Conservation (phyloP, 2,888 invertebrate genomes). For the Diarsia brunnea region DNA sequence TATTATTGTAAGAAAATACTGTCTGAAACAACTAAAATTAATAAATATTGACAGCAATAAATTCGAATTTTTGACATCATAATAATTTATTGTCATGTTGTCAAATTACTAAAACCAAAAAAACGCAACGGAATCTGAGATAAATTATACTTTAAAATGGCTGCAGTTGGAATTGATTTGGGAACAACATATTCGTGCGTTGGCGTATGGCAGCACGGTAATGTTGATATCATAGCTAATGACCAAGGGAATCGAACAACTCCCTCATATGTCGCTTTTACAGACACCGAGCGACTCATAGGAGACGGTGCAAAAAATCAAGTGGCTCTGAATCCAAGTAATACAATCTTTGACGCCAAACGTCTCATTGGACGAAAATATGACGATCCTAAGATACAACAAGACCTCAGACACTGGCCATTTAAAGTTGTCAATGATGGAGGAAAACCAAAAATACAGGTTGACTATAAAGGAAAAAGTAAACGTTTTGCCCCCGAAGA, state of each 20-base stretch:
- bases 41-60: neutral
- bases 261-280: constrained; percentile 94
- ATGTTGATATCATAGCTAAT: constrained; percentile 93
- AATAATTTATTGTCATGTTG: constrained; percentile 32
- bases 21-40: constrained; percentile 15
- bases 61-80: constrained; percentile 40
- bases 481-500: constrained; percentile 93
- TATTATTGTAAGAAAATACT: constrained; percentile 18
- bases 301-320: constrained; percentile 94
- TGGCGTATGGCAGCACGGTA: constrained; percentile 91
- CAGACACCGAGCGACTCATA: constrained; percentile 91
- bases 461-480: constrained; percentile 91
- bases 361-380: constrained; percentile 95
- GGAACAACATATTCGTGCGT: constrained; percentile 91
- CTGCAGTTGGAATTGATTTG: constrained; percentile 89
- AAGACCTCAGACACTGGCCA: constrained; percentile 96
- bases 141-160: constrained; percentile 73
- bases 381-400: constrained; percentile 93
- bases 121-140: constrained; percentile 15
- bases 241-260: constrained; percentile 93
- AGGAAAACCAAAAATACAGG: constrained; percentile 92
- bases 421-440: constrained; percentile 93
- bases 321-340: constrained; percentile 93
- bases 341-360: constrained; percentile 95
- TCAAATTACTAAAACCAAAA: constrained; percentile 23